Evolutionary conservation across 2,113 vertebrate genomes (phyloP).

Genomic region (Leucoraja erinaceus): DNA sequence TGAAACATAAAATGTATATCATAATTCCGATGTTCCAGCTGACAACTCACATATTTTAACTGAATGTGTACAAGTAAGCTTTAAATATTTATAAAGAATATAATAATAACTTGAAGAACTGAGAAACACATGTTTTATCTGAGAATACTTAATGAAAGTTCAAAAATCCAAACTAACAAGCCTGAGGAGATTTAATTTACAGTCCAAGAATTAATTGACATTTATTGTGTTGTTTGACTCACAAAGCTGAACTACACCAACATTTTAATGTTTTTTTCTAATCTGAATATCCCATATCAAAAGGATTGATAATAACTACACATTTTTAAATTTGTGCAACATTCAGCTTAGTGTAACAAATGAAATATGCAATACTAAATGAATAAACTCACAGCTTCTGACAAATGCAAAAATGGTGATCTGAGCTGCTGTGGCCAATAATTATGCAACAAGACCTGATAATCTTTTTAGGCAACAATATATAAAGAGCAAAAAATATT

Average conservation of each 20-base stretch:
- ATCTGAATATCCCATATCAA: neutral
- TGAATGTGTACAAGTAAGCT: neutral
- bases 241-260: neutral
- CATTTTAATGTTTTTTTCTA: neutral
- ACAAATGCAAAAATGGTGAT: neutral
- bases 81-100: neutral
- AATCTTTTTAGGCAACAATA: no score
- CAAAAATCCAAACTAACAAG: neutral
- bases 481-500: no score
- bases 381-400: neutral
- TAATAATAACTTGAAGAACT: neutral
- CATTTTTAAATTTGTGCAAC: neutral
- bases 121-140: neutral
- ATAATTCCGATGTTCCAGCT: neutral
- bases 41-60: neutral
- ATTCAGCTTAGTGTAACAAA: neutral
- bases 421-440: no score
- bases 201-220: neutral
- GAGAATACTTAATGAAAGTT: neutral
- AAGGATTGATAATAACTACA: neutral
- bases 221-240: neutral
- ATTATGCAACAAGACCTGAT: no score
- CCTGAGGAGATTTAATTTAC: neutral
- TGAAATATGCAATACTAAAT: neutral
- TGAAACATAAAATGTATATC: neutral